A percentile compares a stretch with the other conserved stretches of the same genome.
Evolutionary conservation across 2,113 vertebrate genomes (phyloP).

Genomic region (Seriola rivoliana): DNA sequence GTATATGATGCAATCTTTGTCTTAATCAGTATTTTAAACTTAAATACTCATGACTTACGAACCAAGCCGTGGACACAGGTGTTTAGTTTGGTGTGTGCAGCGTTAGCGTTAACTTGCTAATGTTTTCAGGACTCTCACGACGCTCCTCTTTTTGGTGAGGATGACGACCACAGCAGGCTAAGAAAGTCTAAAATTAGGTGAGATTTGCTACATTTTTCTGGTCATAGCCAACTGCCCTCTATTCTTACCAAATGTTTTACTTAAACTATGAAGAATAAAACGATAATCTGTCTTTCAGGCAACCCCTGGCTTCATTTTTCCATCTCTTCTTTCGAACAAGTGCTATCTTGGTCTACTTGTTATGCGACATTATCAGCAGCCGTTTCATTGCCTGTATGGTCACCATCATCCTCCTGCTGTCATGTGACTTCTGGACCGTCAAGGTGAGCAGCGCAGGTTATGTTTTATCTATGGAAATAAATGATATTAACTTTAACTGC

Average conservation of each 20-base stretch:
- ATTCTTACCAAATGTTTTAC: neutral
- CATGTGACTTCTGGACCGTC: slow-evolving; percentile 97
- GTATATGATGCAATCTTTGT: no score
- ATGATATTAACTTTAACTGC: no score
- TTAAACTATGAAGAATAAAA: neutral
- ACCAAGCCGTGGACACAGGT: neutral
- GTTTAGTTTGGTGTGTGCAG: neutral
- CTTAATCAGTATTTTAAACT: neutral
- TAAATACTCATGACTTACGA: neutral
- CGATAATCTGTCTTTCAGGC: slow-evolving; percentile 81
- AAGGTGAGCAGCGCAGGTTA: slow-evolving; percentile 83
- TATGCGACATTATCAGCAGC: slow-evolving; percentile 89
- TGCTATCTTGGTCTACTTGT: slow-evolving; percentile 91
- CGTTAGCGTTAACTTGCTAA: slow-evolving; percentile 1
- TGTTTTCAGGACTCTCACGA: slow-evolving; percentile 87
- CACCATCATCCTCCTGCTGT: slow-evolving; percentile 93
- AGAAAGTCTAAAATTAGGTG: slow-evolving; percentile 89
- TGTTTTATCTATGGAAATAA: neutral
- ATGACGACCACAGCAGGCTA: slow-evolving; percentile 82
- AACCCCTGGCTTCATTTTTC: slow-evolving; percentile 93
- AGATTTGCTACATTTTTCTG: neutral
- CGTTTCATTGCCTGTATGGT: slow-evolving; percentile 95
- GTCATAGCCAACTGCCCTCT: accelerated
- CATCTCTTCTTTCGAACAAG: slow-evolving; percentile 94
- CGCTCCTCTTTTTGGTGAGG: slow-evolving; percentile 93